Evolutionary conservation across 2,797 vertebrate species (phyloP).

Genomic region (Dipus sagitta): DNA sequence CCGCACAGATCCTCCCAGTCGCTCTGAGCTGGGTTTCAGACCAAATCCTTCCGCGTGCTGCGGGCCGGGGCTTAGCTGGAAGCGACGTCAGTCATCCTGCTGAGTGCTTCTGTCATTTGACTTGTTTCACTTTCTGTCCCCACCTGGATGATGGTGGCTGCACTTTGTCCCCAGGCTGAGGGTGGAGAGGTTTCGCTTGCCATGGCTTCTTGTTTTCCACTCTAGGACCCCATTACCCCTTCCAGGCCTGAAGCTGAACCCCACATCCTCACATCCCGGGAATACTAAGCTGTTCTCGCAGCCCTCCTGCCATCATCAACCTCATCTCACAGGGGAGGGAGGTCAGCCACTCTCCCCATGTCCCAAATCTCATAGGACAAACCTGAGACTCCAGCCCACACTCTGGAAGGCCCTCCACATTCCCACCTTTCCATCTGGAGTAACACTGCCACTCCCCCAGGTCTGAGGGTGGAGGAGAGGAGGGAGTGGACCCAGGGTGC

Average conservation of each 20-base stretch:
- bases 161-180: not conserved
- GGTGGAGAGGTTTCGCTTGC: not conserved
- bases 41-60: not conserved
- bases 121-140: not conserved
- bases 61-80: not conserved
- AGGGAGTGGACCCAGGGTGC: rapidly evolving
- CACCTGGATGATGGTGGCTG: rapidly evolving
- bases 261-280: not conserved
- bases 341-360: too few species aligned
- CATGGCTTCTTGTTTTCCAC: not conserved
- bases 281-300: not conserved
- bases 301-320: not conserved
- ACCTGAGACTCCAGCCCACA: too few species aligned
- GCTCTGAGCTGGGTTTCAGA: not conserved
- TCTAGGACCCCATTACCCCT: not conserved
- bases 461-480: too few species aligned
- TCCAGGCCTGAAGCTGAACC: not conserved
- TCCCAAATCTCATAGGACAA: too few species aligned
- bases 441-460: not conserved
- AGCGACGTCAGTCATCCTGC: rapidly evolving
- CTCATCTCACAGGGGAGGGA: too few species aligned
- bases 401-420: not conserved
- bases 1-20: not conserved
- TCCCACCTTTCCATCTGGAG: not conserved
- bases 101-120: rapidly evolving